A percentile compares a stretch with the other conserved stretches of the same genome.
Evolutionary conservation across 2,113 vertebrate species (phyloP).

Genomic region (Sander vitreus): DNA sequence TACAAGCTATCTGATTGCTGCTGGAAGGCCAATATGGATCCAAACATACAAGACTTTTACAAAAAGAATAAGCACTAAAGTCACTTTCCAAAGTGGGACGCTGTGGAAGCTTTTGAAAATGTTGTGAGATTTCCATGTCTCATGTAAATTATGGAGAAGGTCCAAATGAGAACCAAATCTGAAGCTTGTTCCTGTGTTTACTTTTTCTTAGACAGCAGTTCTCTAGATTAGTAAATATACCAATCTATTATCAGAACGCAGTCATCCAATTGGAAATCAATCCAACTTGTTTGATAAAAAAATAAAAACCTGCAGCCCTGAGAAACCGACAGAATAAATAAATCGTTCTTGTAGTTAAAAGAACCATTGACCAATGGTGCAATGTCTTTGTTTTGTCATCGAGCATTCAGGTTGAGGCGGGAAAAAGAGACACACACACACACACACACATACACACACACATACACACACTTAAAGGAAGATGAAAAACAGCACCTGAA

Average conservation of each 20-base stretch:
- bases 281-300: not conserved
- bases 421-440: slow-evolving; percentile 7
- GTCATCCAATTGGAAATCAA: slow-evolving; percentile 24
- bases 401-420: not conserved
- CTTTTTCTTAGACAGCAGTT: slow-evolving; percentile 6
- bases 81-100: not conserved
- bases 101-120: not conserved
- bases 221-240: not conserved
- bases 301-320: not conserved
- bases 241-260: not conserved
- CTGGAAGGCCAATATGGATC: not conserved
- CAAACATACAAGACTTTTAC: not conserved
- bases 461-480: slow-evolving; percentile 22
- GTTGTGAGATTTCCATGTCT: slow-evolving; percentile 28
- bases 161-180: slow-evolving; percentile 44
- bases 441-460: slow-evolving; percentile 18
- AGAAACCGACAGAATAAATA: not conserved
- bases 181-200: not conserved
- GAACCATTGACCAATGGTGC: slow-evolving; percentile 8
- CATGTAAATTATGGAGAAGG: slow-evolving; percentile 48
- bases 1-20: not conserved
- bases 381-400: slow-evolving; percentile 7
- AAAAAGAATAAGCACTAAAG: not conserved
- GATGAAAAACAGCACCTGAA: slow-evolving; percentile 61
- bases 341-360: slow-evolving; percentile 6